Evolutionary conservation across 1,140 invertebrate species (phyloP).

Genomic region (Dryas iulia): DNA sequence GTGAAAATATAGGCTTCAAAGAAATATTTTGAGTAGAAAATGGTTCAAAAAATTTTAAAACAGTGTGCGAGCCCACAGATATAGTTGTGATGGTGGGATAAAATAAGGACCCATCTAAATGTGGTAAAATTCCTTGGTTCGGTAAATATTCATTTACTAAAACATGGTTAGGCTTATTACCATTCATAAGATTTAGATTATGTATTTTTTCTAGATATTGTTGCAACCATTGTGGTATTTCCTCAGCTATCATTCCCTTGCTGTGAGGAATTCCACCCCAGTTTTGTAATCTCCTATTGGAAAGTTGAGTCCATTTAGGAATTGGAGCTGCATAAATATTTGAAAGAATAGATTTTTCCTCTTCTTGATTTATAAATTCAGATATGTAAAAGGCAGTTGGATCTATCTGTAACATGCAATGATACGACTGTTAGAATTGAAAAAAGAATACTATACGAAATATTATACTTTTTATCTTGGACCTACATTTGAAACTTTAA

Average conservation of each 20-base stretch:
- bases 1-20: constrained; percentile 79
- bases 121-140: constrained; percentile 97
- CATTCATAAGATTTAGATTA: constrained; percentile 87
- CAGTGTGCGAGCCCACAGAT: constrained; percentile 92
- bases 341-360: constrained; percentile 88
- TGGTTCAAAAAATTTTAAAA: constrained; percentile 91
- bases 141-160: constrained; percentile 97
- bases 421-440: background rate
- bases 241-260: constrained; percentile 97
- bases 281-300: constrained; percentile 95
- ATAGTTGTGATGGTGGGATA: constrained; percentile 96
- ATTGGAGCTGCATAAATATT: constrained; percentile 91
- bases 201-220: constrained; percentile 88
- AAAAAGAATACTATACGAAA: background rate
- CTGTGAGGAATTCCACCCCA: constrained; percentile 96
- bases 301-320: constrained; percentile 97
- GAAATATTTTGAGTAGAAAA: constrained; percentile 41
- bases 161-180: constrained; percentile 94
- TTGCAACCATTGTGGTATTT: constrained; percentile 92
- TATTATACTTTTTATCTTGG: background rate
- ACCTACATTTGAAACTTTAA: background rate
- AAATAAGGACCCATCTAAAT: constrained; percentile 97
- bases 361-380: constrained; percentile 91
- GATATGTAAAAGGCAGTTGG: constrained; percentile 92
- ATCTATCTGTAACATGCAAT: constrained; percentile 81